Percentiles rank a stretch among this genome's conserved stretches.
These are phyloP conservation scores for Probaryconus sp. DNA, from an alignment of 1,140 invertebrate species.

Conservation along the genomic window DNA sequence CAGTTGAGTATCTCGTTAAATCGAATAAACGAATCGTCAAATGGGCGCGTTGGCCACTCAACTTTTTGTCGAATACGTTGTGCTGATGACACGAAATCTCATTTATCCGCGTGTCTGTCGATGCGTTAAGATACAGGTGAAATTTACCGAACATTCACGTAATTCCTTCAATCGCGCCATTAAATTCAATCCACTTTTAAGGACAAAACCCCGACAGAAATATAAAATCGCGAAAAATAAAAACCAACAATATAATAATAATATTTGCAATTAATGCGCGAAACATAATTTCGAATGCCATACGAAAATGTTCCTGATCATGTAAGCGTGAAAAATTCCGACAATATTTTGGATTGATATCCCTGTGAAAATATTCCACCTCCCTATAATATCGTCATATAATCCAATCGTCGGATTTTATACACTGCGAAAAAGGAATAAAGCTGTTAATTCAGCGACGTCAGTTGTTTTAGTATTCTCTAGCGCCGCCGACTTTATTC, in stretches of 20 bases:
- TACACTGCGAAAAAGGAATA: constrained; percentile 42
- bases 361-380: constrained; percentile 24
- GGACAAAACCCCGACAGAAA: too few relatives aligned
- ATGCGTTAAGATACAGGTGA: too few relatives aligned
- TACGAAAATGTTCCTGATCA: too few relatives aligned
- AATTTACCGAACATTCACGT: too few relatives aligned
- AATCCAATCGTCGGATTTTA: constrained; percentile 43
- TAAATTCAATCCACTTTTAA: too few relatives aligned
- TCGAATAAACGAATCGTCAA: constrained; percentile 60
- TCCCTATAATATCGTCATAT: background rate
- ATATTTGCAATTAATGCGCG: too few relatives aligned
- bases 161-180: too few relatives aligned
- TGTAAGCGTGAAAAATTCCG: background rate
- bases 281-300: too few relatives aligned
- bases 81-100: constrained; percentile 15
- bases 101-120: background rate
- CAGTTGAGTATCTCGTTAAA: constrained; percentile 46
- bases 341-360: constrained; percentile 39
- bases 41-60: constrained; percentile 51
- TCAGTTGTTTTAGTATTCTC: constrained; percentile 37
- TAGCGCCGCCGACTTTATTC: constrained; percentile 30
- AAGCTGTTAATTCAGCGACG: constrained; percentile 46
- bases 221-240: too few relatives aligned
- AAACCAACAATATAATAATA: too few relatives aligned
- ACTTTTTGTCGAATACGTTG: constrained; percentile 24